Conservation (phyloP, 2,797 vertebrate genomes). For the Micrastur ruficollis region DNA sequence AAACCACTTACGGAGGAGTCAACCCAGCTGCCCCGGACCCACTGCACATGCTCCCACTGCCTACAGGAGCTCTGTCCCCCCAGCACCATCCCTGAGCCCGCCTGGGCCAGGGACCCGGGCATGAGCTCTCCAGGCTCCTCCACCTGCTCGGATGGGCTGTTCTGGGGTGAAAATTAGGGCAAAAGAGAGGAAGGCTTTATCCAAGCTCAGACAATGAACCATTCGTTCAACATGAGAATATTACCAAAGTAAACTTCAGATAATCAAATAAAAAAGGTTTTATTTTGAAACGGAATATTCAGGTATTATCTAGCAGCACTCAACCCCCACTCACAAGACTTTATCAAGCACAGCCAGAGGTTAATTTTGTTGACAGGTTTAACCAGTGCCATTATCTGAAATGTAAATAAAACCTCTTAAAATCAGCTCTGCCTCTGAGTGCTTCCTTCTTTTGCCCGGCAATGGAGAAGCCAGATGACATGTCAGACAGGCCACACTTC, state of each 20-base stretch:
- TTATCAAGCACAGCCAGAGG: background rate
- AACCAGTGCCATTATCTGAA: background rate
- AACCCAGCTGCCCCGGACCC: fast-evolving
- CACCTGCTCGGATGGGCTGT: background rate
- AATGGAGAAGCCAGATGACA: background rate
- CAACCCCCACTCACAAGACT: background rate
- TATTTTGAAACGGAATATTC: background rate
- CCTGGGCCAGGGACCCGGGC: fast-evolving
- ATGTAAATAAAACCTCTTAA: background rate
- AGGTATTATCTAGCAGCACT: background rate
- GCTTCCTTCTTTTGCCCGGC: background rate
- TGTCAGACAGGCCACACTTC: background rate
- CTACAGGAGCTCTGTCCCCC: background rate
- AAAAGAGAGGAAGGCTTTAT: background rate
- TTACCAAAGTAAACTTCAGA: background rate
- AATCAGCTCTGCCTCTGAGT: background rate
- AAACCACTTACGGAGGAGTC: fast-evolving
- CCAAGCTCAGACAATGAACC: background rate
- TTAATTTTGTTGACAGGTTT: background rate
- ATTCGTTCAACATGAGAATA: background rate
- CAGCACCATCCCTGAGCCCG: fast-evolving
- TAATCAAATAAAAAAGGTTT: background rate
- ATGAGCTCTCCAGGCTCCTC: background rate
- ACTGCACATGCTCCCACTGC: fast-evolving
- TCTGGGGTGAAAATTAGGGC: background rate